Percentiles rank a stretch among this genome's conserved stretches.
These are phyloP conservation scores for Flexamia atlantica DNA, from an alignment of 2,888 invertebrate species.

Conservation along the genomic window DNA sequence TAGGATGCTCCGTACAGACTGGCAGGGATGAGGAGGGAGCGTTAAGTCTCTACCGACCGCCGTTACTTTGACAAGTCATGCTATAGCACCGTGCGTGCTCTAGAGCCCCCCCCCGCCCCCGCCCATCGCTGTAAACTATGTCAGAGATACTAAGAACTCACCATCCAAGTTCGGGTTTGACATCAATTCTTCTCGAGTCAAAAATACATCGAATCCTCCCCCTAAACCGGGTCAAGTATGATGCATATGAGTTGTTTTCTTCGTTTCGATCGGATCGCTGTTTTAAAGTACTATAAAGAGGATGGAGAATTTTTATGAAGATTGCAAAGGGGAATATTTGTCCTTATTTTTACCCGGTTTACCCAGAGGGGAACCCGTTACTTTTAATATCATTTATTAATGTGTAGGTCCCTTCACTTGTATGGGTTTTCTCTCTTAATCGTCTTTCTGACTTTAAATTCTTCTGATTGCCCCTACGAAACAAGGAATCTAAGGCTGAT, in stretches of 20 bases:
- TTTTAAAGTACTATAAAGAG: no score
- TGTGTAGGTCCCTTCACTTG: no score
- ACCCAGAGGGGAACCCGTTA: no score
- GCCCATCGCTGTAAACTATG: slow-evolving; percentile 22
- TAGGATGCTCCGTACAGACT: background rate
- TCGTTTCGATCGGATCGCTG: no score
- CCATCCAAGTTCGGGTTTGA: slow-evolving; percentile 10
- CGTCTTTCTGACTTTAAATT: no score
- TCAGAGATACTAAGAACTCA: slow-evolving; percentile 41
- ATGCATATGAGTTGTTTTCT: slow-evolving; percentile 6
- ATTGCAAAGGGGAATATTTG: no score
- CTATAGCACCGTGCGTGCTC: slow-evolving; percentile 43
- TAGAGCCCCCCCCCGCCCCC: background rate
- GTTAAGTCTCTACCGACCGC: slow-evolving; percentile 41
- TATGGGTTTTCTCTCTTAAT: no score
- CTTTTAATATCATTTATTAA: no score
- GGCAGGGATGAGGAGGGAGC: slow-evolving; percentile 26
- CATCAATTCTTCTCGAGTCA: slow-evolving; percentile 43
- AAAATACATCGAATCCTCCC: slow-evolving; percentile 13
- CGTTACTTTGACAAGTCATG: slow-evolving; percentile 53
- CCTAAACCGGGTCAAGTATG: slow-evolving; percentile 9
- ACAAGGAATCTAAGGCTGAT: no score
- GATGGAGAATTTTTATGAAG: no score
- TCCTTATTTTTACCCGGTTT: no score
- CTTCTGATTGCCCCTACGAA: no score